These are phyloP conservation scores for Datnioides undecimradiatus DNA, from an alignment of 2,113 vertebrate species.

Conservation along the genomic window DNA sequence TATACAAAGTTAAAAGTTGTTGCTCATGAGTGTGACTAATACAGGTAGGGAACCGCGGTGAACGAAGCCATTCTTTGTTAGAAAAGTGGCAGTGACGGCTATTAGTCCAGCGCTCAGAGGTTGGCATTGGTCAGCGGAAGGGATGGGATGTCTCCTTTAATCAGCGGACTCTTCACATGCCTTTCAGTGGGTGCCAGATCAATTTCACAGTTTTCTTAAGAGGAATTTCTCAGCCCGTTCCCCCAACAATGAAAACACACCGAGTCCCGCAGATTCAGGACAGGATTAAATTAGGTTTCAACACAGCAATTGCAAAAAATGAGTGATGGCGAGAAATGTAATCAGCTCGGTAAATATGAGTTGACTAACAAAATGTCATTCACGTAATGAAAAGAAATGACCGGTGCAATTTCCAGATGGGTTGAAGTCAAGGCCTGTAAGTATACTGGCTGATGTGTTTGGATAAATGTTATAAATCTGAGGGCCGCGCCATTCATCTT, in stretches of 20 bases:
- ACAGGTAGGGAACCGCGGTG: constrained; percentile 8
- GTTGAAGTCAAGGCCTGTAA: constrained; percentile 41
- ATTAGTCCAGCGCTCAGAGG: constrained; percentile 39
- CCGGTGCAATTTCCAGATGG: constrained; percentile 11
- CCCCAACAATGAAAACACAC: constrained; percentile 23
- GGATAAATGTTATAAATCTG: constrained; percentile 67
- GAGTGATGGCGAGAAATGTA: not conserved
- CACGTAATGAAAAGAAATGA: constrained; percentile 8
- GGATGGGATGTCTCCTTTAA: constrained; percentile 71
- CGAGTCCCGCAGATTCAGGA: constrained; percentile 9
- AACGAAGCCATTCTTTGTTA: constrained; percentile 36
- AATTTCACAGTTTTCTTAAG: constrained; percentile 64
- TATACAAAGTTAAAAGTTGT: constrained; percentile 62
- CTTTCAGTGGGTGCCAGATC: constrained; percentile 68
- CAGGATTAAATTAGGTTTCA: constrained; percentile 10
- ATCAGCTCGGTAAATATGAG: constrained; percentile 25
- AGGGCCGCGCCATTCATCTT: constrained; percentile 54
- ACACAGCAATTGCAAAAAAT: not conserved
- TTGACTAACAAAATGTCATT: not conserved
- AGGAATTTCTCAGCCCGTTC: constrained; percentile 34
- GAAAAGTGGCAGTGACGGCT: constrained; percentile 48
- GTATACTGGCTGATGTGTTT: constrained; percentile 41
- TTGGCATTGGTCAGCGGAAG: constrained; percentile 50
- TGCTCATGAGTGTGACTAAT: constrained; percentile 29
- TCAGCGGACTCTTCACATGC: constrained; percentile 50